Base-by-base conservation (phyloP, 2,888 invertebrate genomes). In the Himalopsyche kuldschensis region DNA sequence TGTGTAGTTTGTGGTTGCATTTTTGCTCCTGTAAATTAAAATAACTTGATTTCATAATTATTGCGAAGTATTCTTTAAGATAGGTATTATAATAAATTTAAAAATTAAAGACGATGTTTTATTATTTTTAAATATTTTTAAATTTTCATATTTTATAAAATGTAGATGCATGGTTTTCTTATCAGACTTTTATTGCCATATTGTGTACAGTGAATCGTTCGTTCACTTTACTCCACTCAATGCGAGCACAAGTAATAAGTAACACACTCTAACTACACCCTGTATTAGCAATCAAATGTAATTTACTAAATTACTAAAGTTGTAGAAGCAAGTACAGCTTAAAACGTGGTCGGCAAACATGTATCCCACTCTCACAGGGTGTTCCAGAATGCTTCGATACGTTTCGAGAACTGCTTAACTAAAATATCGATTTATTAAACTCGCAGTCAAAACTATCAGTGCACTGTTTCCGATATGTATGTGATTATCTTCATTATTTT, bases 261-360 rank as follows among this genome's bases (percentile, higher is more conserved):
- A 78, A 81, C 79, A 77, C 80, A 81, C 80, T 78, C 78, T 75
- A 82, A 79, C 47, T 75, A 79, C 81, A 47, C 63, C 75, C 79
- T 75, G 78, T 84, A 81, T 79, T 84, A 76, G 80, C 82, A 84
- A 84, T 82, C 84, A 84, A 80, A 84, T 82, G 78, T 82, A 84
- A 84, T 84, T 84, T 84, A 82, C 47, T 82, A 84, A 84, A 82
- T 84, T 77, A 82, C 82, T 84, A 75, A 81, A 82, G 82, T 82
- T 82, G 76, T 80, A 77, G 78, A 48, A 82, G 82, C 84, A 75
- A 82, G 79, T 63, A 76, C 81, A 35, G 69, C 78, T 84, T 75
- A 47, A 81, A 75, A 75, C 81, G 81, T 78, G 80, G 81, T 48
- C 81, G 48, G 80, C 32, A 48, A 79, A 79, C 41, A 32, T 32